phyloP scores from a whole-genome alignment of 1,140 invertebrate species.

The Campoletis sonorensis region DNA sequence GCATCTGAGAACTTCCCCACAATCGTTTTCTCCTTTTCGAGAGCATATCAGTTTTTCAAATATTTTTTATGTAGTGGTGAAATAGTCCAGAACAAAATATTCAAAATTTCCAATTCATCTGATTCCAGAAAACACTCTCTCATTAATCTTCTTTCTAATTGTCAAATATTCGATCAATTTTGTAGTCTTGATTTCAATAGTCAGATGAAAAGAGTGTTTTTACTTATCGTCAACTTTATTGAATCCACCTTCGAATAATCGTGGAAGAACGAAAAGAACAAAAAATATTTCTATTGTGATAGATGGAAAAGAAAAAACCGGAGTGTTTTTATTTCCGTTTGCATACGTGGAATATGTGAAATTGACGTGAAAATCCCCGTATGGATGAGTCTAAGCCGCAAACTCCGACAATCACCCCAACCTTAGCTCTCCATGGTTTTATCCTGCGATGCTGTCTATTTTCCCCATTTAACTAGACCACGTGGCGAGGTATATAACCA shows the following conservation, averaged over 20 bases:
- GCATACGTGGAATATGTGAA: background rate
- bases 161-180: too few species aligned
- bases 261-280: too few species aligned
- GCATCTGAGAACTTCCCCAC: too few species aligned
- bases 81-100: too few species aligned
- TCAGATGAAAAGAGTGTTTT: too few species aligned
- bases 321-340: background rate
- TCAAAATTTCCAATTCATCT: background rate
- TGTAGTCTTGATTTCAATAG: too few species aligned
- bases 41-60: background rate
- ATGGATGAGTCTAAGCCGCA: background rate
- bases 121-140: too few species aligned
- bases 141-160: too few species aligned
- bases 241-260: too few species aligned
- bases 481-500: conserved; percentile 35
- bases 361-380: background rate
- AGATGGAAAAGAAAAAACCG: too few species aligned
- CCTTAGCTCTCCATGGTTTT: conserved; percentile 9
- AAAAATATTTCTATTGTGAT: too few species aligned
- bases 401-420: background rate
- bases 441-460: conserved; percentile 23
- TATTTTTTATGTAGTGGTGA: background rate
- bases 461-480: conserved; percentile 54
- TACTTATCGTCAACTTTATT: too few species aligned
- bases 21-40: background rate